phyloP scores from a whole-genome alignment of 2,113 vertebrate genomes.

The Gallinago paraguaiae region DNA sequence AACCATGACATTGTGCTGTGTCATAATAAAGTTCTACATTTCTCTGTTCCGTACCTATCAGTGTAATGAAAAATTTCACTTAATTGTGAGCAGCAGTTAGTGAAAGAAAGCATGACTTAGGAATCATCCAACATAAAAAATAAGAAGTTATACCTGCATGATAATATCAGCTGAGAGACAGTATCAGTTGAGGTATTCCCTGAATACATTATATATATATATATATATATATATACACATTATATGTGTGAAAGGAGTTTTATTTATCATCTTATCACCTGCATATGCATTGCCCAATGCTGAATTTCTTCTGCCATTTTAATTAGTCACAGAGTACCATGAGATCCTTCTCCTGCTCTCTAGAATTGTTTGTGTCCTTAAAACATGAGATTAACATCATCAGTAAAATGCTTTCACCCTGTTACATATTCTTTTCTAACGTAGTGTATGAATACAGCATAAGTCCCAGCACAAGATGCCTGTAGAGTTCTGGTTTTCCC shows the following conservation, averaged over 20 bases:
- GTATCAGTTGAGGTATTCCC: neutral
- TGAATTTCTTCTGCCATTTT: neutral
- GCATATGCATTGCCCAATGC: neutral
- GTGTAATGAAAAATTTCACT: neutral
- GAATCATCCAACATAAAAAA: neutral
- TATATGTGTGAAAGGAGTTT: neutral
- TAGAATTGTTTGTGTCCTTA: neutral
- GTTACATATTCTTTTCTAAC: neutral
- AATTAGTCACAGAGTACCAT: neutral
- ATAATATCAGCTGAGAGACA: neutral
- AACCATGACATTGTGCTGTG: neutral
- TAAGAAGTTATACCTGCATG: neutral
- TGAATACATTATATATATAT: neutral
- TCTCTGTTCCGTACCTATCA: neutral
- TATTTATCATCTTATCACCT: neutral
- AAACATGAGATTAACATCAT: neutral
- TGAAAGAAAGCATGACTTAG: neutral
- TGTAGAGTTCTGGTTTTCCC: neutral
- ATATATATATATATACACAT: too few species aligned
- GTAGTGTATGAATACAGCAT: neutral
- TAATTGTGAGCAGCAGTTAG: neutral
- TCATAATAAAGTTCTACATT: neutral
- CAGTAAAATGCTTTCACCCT: neutral
- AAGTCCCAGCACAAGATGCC: neutral
- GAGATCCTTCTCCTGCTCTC: neutral